A percentile compares a stretch with the other conserved stretches of the same genome.
Evolutionary conservation across 1,140 invertebrate genomes (phyloP).

Genomic region (Pseudomyrmex gracilis): DNA sequence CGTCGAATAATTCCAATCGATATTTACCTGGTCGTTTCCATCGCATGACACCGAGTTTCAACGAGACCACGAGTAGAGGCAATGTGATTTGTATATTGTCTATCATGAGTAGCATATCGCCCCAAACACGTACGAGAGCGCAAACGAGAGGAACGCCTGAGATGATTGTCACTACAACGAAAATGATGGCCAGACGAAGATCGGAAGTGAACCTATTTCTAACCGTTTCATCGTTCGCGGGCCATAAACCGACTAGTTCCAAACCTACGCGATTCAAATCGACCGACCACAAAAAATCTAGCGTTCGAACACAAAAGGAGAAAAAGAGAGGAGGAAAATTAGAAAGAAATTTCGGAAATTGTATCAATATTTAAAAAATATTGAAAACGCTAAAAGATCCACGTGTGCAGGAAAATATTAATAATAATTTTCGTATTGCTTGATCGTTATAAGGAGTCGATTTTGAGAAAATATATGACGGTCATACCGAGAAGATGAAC

Average conservation of each 20-base stretch:
- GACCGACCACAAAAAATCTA: constrained; percentile 40
- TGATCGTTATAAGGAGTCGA: too few relatives aligned
- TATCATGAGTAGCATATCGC: constrained; percentile 38
- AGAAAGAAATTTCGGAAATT: too few relatives aligned
- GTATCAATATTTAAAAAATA: too few relatives aligned
- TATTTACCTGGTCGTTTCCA: constrained; percentile 35
- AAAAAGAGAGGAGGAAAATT: too few relatives aligned
- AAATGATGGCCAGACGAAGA: constrained; percentile 32
- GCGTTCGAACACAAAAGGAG: too few relatives aligned
- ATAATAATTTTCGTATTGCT: too few relatives aligned
- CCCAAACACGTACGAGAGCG: constrained; percentile 19
- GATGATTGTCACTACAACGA: constrained; percentile 26
- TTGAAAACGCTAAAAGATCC: too few relatives aligned
- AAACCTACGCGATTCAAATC: constrained; percentile 39
- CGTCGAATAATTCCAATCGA: background rate
- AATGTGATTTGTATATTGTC: constrained; percentile 43
- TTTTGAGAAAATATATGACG: too few relatives aligned
- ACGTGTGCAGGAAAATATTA: too few relatives aligned
- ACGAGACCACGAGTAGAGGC: constrained; percentile 5
- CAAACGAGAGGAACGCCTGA: constrained; percentile 4
- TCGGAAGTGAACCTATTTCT: constrained; percentile 22
- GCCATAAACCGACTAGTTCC: constrained; percentile 29
- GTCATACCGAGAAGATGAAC: too few relatives aligned
- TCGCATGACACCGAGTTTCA: constrained; percentile 39
- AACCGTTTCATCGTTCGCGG: background rate